Conservation (phyloP, 1,140 invertebrate genomes). For the Drosophila serrata region DNA sequence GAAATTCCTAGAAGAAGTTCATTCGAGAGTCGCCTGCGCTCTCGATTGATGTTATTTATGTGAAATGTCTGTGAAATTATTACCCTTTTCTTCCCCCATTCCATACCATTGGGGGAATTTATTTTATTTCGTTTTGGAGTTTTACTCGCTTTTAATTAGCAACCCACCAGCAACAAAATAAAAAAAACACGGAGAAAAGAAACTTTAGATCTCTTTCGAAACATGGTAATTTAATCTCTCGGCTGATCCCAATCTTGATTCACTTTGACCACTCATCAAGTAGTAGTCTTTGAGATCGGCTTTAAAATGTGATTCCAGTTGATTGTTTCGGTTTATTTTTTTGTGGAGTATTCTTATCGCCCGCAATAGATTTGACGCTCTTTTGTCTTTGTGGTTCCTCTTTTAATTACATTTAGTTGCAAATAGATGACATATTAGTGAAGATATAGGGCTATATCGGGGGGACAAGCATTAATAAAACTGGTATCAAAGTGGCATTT, state of each 20-base stretch:
- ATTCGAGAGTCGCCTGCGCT: slow-evolving; percentile 40
- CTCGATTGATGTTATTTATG: slow-evolving; percentile 82
- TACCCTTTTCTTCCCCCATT: slow-evolving; percentile 69
- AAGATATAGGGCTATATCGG: slow-evolving; percentile 31
- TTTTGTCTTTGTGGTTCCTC: slow-evolving; percentile 47
- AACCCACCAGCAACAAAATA: slow-evolving; percentile 48
- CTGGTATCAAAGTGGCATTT: slow-evolving; percentile 5
- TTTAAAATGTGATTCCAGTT: slow-evolving; percentile 73
- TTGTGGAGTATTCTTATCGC: slow-evolving; percentile 20
- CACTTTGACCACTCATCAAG: slow-evolving; percentile 80
- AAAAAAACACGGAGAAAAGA: slow-evolving; percentile 19
- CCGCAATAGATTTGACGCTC: slow-evolving; percentile 72
- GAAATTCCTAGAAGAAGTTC: slow-evolving; percentile 67
- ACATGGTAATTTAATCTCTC: slow-evolving; percentile 76
- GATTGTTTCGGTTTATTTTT: slow-evolving; percentile 46
- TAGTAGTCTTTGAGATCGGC: slow-evolving; percentile 64
- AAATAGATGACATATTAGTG: slow-evolving; percentile 80
- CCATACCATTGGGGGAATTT: slow-evolving; percentile 57
- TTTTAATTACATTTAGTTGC: slow-evolving; percentile 78
- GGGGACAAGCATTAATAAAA: slow-evolving; percentile 24
- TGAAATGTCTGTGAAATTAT: slow-evolving; percentile 83
- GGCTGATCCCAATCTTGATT: slow-evolving; percentile 68
- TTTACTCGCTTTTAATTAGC: slow-evolving; percentile 83
- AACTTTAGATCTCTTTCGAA: slow-evolving; percentile 38
- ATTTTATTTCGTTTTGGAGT: slow-evolving; percentile 79